Conservation (phyloP, 92 coral and sea anemone genomes). For the Micromussa lordhowensis region DNA sequence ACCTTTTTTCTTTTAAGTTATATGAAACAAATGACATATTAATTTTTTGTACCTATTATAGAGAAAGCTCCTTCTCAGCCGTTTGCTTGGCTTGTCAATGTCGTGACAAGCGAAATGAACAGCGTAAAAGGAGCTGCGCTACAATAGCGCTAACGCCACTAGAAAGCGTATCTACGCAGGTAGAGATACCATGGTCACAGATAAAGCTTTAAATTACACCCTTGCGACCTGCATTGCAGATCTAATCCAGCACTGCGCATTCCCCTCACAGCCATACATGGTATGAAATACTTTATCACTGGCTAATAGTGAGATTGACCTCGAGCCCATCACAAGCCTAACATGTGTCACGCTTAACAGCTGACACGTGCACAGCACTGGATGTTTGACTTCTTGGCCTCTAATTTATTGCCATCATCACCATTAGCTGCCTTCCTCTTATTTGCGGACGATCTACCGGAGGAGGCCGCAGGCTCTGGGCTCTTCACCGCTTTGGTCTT, state of each 20-base stretch:
- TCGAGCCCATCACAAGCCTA: not conserved
- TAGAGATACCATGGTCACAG: constrained; percentile 18
- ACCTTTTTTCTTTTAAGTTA: not conserved
- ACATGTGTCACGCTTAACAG: constrained; percentile 33
- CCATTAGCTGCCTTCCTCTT: constrained; percentile 59
- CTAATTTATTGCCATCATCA: constrained; percentile 72
- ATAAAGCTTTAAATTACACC: constrained; percentile 17
- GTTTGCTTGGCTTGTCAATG: not conserved
- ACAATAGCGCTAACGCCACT: not conserved
- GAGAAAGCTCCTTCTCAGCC: not conserved
- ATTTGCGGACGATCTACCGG: constrained; percentile 22
- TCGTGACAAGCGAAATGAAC: not conserved
- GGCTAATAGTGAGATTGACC: constrained; percentile 3
- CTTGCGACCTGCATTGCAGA: constrained; percentile 15
- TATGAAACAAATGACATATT: not conserved
- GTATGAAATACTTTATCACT: constrained; percentile 27
- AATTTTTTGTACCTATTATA: not conserved
- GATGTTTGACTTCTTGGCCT: constrained; percentile 77
- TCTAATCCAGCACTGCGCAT: not conserved
- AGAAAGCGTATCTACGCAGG: not conserved
- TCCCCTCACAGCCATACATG: constrained; percentile 24
- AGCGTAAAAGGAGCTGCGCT: not conserved
- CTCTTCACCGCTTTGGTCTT: constrained; percentile 21
- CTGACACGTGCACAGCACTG: constrained; percentile 91
- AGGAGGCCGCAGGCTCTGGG: constrained; percentile 19